These are phyloP conservation scores for Drosophila nikananu DNA, from an alignment of 1,140 invertebrate species.

Conservation along the genomic window DNA sequence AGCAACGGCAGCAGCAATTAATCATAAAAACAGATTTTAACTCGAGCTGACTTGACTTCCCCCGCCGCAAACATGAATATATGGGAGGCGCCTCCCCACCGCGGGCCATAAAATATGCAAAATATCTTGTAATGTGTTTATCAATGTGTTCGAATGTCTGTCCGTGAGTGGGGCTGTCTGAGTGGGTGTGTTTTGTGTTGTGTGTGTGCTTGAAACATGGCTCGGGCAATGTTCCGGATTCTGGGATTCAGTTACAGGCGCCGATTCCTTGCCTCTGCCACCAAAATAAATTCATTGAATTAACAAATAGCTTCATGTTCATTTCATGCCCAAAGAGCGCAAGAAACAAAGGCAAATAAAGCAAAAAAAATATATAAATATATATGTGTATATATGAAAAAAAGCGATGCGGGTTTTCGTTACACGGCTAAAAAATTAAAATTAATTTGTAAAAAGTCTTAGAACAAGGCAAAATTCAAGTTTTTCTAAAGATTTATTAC, in stretches of 20 bases:
- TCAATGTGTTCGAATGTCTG: slow-evolving; percentile 61
- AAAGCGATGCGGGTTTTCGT: slow-evolving; percentile 26
- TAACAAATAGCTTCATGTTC: slow-evolving; percentile 76
- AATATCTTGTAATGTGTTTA: slow-evolving; percentile 81
- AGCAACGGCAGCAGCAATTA: slow-evolving; percentile 55
- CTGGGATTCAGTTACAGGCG: slow-evolving; percentile 25
- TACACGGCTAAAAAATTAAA: slow-evolving; percentile 19
- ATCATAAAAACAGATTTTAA: slow-evolving; percentile 79
- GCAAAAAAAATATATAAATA: neutral
- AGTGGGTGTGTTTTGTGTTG: neutral
- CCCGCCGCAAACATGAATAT: slow-evolving; percentile 9
- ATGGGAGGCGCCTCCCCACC: neutral
- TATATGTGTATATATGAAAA: neutral
- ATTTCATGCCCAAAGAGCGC: slow-evolving; percentile 53
- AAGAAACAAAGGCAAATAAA: slow-evolving; percentile 2
- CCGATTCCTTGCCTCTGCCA: slow-evolving; percentile 1
- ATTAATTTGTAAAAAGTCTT: neutral
- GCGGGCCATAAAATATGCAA: slow-evolving; percentile 73
- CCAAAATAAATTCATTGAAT: slow-evolving; percentile 74
- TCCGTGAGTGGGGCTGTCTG: neutral
- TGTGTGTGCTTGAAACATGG: slow-evolving; percentile 54
- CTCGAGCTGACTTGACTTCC: slow-evolving; percentile 38
- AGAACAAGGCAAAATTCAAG: neutral
- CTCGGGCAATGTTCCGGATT: slow-evolving; percentile 45
- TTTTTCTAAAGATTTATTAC: neutral